Evolutionary conservation across 2,888 invertebrate species (phyloP).

Genomic region (Zaprionus lineosus): DNA sequence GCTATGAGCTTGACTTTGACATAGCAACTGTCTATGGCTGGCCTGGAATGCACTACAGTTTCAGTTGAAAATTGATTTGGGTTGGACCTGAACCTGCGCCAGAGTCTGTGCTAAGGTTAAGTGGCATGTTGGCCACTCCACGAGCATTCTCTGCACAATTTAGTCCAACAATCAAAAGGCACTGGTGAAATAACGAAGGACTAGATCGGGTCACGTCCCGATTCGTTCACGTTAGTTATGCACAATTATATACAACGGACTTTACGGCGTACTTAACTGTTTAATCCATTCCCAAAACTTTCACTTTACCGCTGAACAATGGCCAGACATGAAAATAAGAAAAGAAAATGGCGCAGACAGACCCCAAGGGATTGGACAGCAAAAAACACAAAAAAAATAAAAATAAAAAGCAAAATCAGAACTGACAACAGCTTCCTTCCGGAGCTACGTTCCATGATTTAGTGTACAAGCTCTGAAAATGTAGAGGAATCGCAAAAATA

Average conservation of each 20-base stretch:
- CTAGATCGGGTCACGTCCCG: background rate
- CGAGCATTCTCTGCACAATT: constrained; percentile 39
- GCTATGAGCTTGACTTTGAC: constrained; percentile 52
- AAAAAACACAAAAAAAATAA: constrained; percentile 13
- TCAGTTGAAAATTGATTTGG: constrained; percentile 24
- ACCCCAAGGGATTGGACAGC: constrained; percentile 10
- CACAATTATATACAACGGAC: constrained; percentile 52
- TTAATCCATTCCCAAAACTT: constrained; percentile 53
- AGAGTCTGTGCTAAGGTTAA: constrained; percentile 60
- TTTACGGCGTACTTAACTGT: constrained; percentile 16
- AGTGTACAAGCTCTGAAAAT: constrained; percentile 16
- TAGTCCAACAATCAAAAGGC: constrained; percentile 41
- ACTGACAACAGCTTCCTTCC: constrained; percentile 57
- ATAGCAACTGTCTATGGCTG: constrained; percentile 60
- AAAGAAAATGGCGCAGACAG: constrained; percentile 53
- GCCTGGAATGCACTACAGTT: constrained; percentile 60
- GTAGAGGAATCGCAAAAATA: background rate
- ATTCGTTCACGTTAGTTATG: constrained; percentile 40
- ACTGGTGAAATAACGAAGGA: background rate
- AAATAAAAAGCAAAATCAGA: background rate
- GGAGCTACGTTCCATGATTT: constrained; percentile 46
- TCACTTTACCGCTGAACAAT: constrained; percentile 57
- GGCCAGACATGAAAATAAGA: constrained; percentile 42
- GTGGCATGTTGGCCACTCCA: constrained; percentile 62
- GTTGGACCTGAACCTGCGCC: constrained; percentile 27